Evolutionary conservation across 2,888 invertebrate species (phyloP), one percentile per base, ranked within the genome.

Genomic region (Timema podura): DNA sequence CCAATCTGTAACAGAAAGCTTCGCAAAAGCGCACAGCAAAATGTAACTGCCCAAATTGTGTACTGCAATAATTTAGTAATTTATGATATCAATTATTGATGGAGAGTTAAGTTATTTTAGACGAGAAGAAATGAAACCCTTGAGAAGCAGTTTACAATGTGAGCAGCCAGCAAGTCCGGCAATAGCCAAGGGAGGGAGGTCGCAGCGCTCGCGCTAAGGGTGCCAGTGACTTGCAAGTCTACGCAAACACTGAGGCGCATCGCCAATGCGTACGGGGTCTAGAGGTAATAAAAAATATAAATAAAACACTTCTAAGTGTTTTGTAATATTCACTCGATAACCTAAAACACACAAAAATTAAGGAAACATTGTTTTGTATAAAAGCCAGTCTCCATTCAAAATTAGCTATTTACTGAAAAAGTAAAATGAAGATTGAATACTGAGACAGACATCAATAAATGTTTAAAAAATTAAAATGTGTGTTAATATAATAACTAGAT

Each of bases 311-410:
- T 66, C 46, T 59, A 70, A 65, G 61, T 68, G 61, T 51, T 47
- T 65, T 67, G 68, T 68, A 51, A 45, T 69, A 71, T 69, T 71
- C 68, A 68, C 70, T 72, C 70, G 68, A 54, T 70, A 72, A 70
- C 71, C 72, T 71, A 72, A 73, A 71, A 74, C 72, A 72, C 71
- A 72, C 64, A 68, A 73, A 68, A 71, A 44, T 65, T 71, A 61
- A 71, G 71, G 70, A 67, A 68, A 59, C 54, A 67, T 65, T 16
- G 54, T 8, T 66, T 65, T 69, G 65, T 65, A 68, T 57, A 70
- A 73, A 74, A 74, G 75, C 74, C 75, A 75, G 74, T 72, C 75
- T 74, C 75, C 75, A 65, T 59, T 64, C 59, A 75, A 67, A 68
- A 49, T 59, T 16, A 66, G 8, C 47, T 7, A 30, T 6, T 64